Percentiles rank a stretch among this genome's conserved stretches.
phyloP scores from a whole-genome alignment of 2,888 invertebrate species.

The Lochmaea crataegi region DNA sequence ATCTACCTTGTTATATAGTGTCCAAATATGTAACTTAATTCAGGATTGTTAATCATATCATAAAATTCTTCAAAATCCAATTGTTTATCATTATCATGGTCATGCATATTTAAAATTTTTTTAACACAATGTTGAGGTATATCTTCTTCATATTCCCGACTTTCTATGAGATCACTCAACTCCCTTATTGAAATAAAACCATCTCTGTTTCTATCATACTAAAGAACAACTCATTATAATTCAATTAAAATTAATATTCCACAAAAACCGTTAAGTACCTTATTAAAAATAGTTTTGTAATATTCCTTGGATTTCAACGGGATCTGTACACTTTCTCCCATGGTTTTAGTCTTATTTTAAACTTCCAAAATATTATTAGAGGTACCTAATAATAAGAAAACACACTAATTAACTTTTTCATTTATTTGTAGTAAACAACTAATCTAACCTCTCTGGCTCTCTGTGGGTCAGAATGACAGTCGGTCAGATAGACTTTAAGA shows the following conservation, averaged over 20 bases:
- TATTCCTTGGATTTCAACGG: slow-evolving; percentile 52
- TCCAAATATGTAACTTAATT: slow-evolving; percentile 74
- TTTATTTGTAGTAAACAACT: too few relatives aligned
- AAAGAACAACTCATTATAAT: slow-evolving; percentile 48
- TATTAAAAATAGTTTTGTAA: slow-evolving; percentile 54
- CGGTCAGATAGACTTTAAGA: too few relatives aligned
- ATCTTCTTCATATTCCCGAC: slow-evolving; percentile 73
- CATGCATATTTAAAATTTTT: slow-evolving; percentile 75
- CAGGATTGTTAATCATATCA: slow-evolving; percentile 74
- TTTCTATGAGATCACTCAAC: slow-evolving; percentile 72
- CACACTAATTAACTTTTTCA: too few relatives aligned
- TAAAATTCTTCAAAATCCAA: slow-evolving; percentile 80
- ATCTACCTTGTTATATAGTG: slow-evolving; percentile 74
- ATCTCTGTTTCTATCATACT: slow-evolving; percentile 80
- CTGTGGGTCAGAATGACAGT: too few relatives aligned
- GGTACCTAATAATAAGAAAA: too few relatives aligned
- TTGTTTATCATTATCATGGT: slow-evolving; percentile 73
- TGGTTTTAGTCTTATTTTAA: slow-evolving; percentile 13
- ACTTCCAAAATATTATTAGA: neutral
- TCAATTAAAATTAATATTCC: slow-evolving; percentile 5
- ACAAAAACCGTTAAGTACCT: slow-evolving; percentile 47
- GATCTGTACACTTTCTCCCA: slow-evolving; percentile 39
- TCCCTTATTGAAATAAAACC: slow-evolving; percentile 77
- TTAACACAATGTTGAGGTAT: slow-evolving; percentile 72
- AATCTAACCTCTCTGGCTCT: too few relatives aligned